Percentiles rank a stretch among this genome's conserved stretches.
Conservation (phyloP, 1,140 invertebrate genomes). For the Pinna nobilis region DNA sequence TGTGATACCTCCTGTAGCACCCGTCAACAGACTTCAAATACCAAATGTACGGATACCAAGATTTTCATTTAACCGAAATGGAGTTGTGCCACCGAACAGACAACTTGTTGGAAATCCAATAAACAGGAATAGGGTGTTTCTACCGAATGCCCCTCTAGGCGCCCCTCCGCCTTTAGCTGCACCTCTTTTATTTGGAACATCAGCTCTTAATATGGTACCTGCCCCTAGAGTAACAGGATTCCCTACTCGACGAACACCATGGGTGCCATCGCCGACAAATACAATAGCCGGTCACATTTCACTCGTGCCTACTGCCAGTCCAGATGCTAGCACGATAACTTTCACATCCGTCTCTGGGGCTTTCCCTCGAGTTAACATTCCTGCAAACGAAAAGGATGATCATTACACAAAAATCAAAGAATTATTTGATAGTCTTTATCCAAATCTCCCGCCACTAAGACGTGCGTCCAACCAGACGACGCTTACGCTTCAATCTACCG, state of each 20-base stretch:
- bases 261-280: not conserved
- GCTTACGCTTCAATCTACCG: not conserved
- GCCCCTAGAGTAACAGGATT: too few relatives aligned
- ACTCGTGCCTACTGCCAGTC: not conserved
- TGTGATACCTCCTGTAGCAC: too few relatives aligned
- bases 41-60: too few relatives aligned
- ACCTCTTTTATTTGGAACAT: too few relatives aligned
- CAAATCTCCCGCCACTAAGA: constrained; percentile 7
- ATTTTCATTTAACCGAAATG: too few relatives aligned
- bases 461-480: not conserved
- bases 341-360: constrained; percentile 9
- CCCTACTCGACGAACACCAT: not conserved
- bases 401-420: constrained; percentile 14
- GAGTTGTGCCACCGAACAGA: too few relatives aligned
- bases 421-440: constrained; percentile 4
- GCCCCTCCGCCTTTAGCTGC: too few relatives aligned
- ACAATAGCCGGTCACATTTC: not conserved
- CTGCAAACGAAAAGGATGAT: constrained; percentile 6
- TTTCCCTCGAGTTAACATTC: constrained; percentile 5
- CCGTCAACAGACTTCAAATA: too few relatives aligned
- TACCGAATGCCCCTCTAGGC: too few relatives aligned
- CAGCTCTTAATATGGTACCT: too few relatives aligned
- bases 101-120: too few relatives aligned
- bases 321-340: not conserved
- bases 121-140: too few relatives aligned